Base-by-base conservation (phyloP, 2,888 invertebrate species). In the Andrena bucephala region DNA sequence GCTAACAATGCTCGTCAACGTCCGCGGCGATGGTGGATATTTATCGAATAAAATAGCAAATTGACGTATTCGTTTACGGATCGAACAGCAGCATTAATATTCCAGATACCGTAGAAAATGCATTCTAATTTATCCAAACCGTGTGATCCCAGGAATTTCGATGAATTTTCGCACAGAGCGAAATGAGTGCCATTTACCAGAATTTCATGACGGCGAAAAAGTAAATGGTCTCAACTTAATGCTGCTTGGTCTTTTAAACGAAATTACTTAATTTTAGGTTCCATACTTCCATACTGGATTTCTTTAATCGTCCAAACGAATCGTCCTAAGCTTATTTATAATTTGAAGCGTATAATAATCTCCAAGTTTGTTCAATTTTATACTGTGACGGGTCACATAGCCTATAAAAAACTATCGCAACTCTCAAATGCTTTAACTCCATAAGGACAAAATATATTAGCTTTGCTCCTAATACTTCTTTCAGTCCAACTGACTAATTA, bases 1-100 rank as follows among this genome's bases (percentile, higher is more conserved):
- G 82, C 60, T 71, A 81, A 81, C 81, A 81, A 76, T 66, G 54
- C 57, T 57, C 78, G 52, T 84, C 78, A 83, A 77, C 65, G 70
- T 71, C 77, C 48, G 20, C 62, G 42, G 36, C 36, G 67, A 74
- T 77, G 54, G 57, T 78, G 57, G 83, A 74, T 75, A 78, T 84
- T 83, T 78, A 82, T 74, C 71, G 77, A 83, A 84, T 77, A 83
- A 83, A 83, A 83, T 72, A 72, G 72, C 67, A 48, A 13, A 67
- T 67, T 67, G 81, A 81, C 66, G 70, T 63, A 62, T 74, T 66
- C 59, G 57, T 29, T 33, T 33, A 8, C 65, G 63, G 60, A 62
- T 20, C 54, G 52, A 69, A 48, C 65, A 31, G 60, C 31, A 27
- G 65, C 73, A 81, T 77, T 77, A 77, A 52, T 36, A 73, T 71